These are phyloP conservation scores for Caenorhabditis elegans DNA, from an alignment of 1,140 invertebrate species.

Conservation along the genomic window DNA sequence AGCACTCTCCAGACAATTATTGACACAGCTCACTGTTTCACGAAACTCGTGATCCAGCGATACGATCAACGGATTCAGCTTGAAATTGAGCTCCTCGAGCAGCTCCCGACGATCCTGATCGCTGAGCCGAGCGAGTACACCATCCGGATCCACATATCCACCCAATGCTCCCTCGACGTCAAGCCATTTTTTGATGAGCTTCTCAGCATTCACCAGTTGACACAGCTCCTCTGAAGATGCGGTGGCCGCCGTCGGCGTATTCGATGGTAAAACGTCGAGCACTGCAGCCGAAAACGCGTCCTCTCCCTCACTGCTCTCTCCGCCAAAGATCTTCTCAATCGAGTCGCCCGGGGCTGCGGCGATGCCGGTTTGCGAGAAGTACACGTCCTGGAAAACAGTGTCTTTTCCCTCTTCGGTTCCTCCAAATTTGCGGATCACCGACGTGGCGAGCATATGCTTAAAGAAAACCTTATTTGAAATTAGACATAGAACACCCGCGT, in stretches of 20 bases:
- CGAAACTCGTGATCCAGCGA: slow-evolving; percentile 10
- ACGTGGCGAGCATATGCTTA: background rate
- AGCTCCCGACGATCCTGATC: background rate
- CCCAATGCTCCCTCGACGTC: background rate
- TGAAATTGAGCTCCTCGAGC: background rate
- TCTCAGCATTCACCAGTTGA: background rate
- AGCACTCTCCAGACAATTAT: background rate
- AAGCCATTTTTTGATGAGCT: background rate
- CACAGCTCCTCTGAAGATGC: background rate
- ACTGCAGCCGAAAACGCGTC: background rate
- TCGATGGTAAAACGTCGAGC: background rate
- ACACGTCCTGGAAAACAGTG: background rate
- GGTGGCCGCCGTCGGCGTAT: background rate
- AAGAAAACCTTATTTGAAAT: background rate
- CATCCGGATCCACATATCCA: background rate
- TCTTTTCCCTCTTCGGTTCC: background rate
- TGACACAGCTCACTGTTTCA: background rate
- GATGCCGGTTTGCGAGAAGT: background rate
- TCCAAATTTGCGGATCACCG: background rate
- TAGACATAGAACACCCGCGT: too few relatives aligned
- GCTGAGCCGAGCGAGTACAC: background rate
- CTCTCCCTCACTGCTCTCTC: background rate
- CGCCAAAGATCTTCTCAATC: background rate
- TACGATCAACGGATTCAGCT: background rate
- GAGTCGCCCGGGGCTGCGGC: background rate